A percentile compares a stretch with the other conserved stretches of the same genome.
phyloP scores from a whole-genome alignment of 2,888 invertebrate species.

The Harpalus rubripes region DNA sequence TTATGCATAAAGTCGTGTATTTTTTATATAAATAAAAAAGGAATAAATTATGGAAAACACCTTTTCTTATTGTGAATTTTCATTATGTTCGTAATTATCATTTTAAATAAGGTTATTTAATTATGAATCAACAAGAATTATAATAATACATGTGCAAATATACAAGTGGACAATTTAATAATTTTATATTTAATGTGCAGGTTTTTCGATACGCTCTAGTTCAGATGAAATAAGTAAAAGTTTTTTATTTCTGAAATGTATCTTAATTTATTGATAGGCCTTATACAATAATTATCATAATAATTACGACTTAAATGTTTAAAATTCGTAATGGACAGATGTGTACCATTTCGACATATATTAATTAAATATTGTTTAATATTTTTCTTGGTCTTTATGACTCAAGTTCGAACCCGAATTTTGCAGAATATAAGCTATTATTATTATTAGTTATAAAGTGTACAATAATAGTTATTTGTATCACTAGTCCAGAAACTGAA shows the following conservation, averaged over 20 bases:
- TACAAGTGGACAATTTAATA: slow-evolving; percentile 44
- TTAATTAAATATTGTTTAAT: no score
- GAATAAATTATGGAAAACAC: slow-evolving; percentile 31
- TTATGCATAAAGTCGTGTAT: slow-evolving; percentile 28
- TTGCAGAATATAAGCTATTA: no score
- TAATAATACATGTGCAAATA: slow-evolving; percentile 26
- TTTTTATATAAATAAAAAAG: background rate
- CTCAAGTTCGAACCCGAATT: no score
- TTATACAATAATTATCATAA: background rate
- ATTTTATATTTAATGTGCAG: slow-evolving; percentile 4
- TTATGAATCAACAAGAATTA: slow-evolving; percentile 16
- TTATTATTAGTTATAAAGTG: no score
- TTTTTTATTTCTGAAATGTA: slow-evolving; percentile 23
- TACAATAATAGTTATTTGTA: no score
- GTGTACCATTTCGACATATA: no score
- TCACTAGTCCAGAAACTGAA: no score
- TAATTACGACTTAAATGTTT: no score
- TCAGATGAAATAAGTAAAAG: background rate
- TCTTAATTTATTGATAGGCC: slow-evolving; percentile 29
- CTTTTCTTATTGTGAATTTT: slow-evolving; percentile 1
- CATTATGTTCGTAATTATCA: slow-evolving; percentile 4
- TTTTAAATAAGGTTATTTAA: slow-evolving; percentile 32
- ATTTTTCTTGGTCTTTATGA: no score
- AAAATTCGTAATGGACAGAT: no score
- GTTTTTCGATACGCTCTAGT: slow-evolving; percentile 45